These are phyloP conservation scores for Antitype chi DNA, from an alignment of 2,888 invertebrate genomes.

Conservation along the genomic window DNA sequence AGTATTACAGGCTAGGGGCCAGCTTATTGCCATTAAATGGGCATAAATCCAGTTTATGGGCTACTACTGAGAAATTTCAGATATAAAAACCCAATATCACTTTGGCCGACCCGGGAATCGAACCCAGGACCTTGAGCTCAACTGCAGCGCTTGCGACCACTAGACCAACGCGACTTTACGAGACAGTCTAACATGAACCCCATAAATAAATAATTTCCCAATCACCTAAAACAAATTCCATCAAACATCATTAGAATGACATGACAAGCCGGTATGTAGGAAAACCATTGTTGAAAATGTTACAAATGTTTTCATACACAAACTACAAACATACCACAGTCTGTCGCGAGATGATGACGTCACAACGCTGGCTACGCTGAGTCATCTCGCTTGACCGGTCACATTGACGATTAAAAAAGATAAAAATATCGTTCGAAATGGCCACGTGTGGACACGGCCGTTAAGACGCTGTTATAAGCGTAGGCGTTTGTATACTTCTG, in stretches of 20 bases:
- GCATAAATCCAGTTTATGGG: no score
- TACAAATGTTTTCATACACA: slow-evolving; percentile 45
- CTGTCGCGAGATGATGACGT: slow-evolving; percentile 39
- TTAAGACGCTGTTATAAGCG: slow-evolving; percentile 34
- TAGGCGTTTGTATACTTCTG: slow-evolving; percentile 54
- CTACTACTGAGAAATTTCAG: no score
- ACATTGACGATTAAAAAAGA: slow-evolving; percentile 70
- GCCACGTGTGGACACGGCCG: slow-evolving; percentile 67
- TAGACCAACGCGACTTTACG: no score
- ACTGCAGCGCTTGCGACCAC: no score
- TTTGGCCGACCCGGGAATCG: no score
- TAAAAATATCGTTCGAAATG: slow-evolving; percentile 71
- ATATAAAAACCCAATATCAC: no score
- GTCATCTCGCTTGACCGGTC: slow-evolving; percentile 68
- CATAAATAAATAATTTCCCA: neutral
- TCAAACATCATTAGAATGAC: neutral
- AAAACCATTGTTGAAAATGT: slow-evolving; percentile 24
- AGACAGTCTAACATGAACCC: neutral
- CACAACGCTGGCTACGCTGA: slow-evolving; percentile 54
- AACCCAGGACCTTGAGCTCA: no score
- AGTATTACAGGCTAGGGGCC: no score
- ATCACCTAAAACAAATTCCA: slow-evolving; percentile 1
- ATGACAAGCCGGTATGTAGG: slow-evolving; percentile 10
- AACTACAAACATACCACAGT: slow-evolving; percentile 31
- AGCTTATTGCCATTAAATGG: no score